A percentile compares a stretch with the other conserved stretches of the same genome.
These are phyloP conservation scores for Stictonetta naevosa DNA, from an alignment of 2,113 vertebrate genomes.

Conservation along the genomic window DNA sequence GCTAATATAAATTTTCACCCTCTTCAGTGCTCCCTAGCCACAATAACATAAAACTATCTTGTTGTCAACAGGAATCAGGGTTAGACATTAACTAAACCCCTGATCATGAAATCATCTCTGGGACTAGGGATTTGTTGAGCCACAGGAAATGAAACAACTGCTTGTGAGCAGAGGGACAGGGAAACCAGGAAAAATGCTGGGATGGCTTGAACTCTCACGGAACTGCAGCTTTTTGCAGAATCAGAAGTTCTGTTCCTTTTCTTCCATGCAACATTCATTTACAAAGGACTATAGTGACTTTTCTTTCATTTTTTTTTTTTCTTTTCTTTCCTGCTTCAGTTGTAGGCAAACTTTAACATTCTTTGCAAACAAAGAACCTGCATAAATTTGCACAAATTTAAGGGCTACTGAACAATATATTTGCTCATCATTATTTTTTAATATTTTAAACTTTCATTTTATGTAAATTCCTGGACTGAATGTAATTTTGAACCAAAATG, in stretches of 20 bases:
- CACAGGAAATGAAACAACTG: background rate
- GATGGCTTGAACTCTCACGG: background rate
- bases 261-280: background rate
- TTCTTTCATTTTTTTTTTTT: background rate
- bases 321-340: background rate
- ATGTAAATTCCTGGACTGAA: background rate
- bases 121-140: background rate
- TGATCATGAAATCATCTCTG: background rate
- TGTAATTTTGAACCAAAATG: background rate
- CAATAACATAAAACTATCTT: background rate
- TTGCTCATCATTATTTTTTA: background rate
- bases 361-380: background rate
- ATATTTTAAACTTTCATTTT: background rate
- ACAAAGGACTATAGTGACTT: background rate
- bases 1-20: background rate
- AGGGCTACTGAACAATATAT: background rate
- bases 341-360: background rate
- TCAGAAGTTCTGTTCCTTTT: background rate
- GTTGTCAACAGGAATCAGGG: background rate
- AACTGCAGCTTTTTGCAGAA: background rate
- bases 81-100: background rate
- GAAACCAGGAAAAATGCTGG: background rate
- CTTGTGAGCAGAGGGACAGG: background rate
- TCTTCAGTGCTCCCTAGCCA: background rate
- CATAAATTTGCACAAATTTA: background rate